Percentiles rank a stretch among this genome's conserved stretches.
These are phyloP conservation scores for Operophtera brumata DNA, from an alignment of 2,888 invertebrate genomes.

Conservation along the genomic window DNA sequence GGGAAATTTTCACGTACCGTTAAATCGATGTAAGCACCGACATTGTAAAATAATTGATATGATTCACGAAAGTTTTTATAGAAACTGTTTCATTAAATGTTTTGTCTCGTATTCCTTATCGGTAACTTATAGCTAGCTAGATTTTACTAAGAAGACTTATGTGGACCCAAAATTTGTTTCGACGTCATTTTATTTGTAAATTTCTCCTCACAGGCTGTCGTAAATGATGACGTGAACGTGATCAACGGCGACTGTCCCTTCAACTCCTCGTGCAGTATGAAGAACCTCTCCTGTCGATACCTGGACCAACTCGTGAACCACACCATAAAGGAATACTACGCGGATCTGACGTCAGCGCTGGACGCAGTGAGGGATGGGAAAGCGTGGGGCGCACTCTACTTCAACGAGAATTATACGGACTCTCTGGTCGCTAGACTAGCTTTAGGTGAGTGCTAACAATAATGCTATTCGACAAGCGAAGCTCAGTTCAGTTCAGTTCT, in stretches of 20 bases:
- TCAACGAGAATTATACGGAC: slow-evolving; percentile 94
- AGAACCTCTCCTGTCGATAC: slow-evolving; percentile 89
- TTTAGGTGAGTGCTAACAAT: slow-evolving; percentile 51
- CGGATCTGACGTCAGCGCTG: slow-evolving; percentile 83
- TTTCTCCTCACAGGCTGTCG: slow-evolving; percentile 59
- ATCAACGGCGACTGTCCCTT: slow-evolving; percentile 75
- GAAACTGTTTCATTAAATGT: no score
- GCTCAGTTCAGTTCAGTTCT: no score
- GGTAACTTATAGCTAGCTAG: no score
- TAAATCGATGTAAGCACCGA: no score
- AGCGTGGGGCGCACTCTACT: slow-evolving; percentile 94
- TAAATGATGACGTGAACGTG: slow-evolving; percentile 70
- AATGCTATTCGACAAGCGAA: no score
- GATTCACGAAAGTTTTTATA: no score
- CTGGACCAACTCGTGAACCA: slow-evolving; percentile 86
- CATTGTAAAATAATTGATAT: no score
- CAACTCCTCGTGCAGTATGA: slow-evolving; percentile 84
- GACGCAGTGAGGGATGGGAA: slow-evolving; percentile 87
- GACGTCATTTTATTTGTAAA: no score
- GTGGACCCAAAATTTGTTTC: no score
- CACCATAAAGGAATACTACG: slow-evolving; percentile 85
- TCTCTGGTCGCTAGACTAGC: slow-evolving; percentile 91
- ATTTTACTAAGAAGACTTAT: no score
- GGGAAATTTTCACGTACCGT: no score
- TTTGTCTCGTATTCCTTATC: no score